Evolutionary conservation across 2,888 invertebrate genomes (phyloP), one percentile per base, ranked within the genome.

Genomic region (Coenonympha glycerion): DNA sequence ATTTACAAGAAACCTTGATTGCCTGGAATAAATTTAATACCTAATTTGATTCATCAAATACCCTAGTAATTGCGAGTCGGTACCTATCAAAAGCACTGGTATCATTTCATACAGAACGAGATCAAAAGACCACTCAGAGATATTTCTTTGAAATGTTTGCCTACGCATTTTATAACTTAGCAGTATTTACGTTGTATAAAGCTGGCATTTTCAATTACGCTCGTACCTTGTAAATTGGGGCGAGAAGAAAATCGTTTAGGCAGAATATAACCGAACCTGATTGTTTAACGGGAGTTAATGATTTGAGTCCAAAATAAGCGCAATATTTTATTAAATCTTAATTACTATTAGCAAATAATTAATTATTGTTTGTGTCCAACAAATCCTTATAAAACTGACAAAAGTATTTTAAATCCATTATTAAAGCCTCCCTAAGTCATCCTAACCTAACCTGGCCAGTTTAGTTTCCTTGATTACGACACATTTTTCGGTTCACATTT

Each of bases 121-220:
- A 68, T 67, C 68, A 68, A 68, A 31, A 63, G 66, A 63, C 56
- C 66, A 65, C 65, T 67, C 61, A 56, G 56, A 50, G 53, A 58
- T 57, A 63, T 66, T 63, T 60, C 63, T 65, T 67, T 67, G 60
- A 62, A 56, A 63, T 62, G 55, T 60, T 62, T 57, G 46, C 55
- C 52, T 40, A 53, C 40, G 46, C 49, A 37, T 56, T 56, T 49
- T 60, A 53, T 49, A 56, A 51, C 46, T 53, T 51, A 50, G 39
- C 34, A 22, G 45, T 34, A 53, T 50, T 57, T 59, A 56, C 36
- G 39, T 36, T 47, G 53, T 51, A 53, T 49, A 56, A n/a, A 56
- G 52, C 53, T 40, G 58, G 52, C 52, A 52, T 53, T 50, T 51
- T 53, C 53, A 55, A 49, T 59, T 61, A 57, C 49, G n/a, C n/a